Evolutionary conservation across 2,113 vertebrate species (phyloP).

Genomic region (Pachypanchax playfairii): DNA sequence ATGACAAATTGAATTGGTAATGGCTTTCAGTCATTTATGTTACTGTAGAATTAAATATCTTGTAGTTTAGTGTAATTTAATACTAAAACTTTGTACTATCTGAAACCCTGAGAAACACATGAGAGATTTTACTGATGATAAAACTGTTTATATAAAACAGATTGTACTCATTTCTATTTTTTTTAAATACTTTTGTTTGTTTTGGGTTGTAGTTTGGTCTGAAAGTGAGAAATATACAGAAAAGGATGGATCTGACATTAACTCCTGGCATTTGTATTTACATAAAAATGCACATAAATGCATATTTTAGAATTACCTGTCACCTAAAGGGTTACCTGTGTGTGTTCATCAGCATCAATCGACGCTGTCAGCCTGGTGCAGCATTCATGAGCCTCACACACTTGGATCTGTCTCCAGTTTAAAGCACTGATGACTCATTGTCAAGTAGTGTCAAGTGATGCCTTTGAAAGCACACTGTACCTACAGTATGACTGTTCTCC

Average conservation of each 20-base stretch:
- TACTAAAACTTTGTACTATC: too few relatives aligned
- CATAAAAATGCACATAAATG: background rate
- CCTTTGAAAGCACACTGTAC: slow-evolving; percentile 30
- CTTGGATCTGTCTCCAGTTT: slow-evolving; percentile 29
- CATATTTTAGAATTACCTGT: too few relatives aligned
- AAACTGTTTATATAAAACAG: background rate
- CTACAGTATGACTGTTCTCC: slow-evolving; percentile 13
- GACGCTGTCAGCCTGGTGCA: background rate
- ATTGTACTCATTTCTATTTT: background rate
- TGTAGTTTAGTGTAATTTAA: background rate
- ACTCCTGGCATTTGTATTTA: background rate
- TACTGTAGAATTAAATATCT: too few relatives aligned
- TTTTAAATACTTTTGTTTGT: background rate
- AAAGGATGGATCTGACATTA: background rate
- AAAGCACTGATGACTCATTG: slow-evolving; percentile 43
- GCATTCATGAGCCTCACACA: slow-evolving; percentile 6
- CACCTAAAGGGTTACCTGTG: too few relatives aligned
- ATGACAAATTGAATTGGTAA: background rate
- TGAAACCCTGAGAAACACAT: too few relatives aligned
- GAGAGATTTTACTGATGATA: background rate
- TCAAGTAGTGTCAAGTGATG: slow-evolving; percentile 23
- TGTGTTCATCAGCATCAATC: too few relatives aligned
- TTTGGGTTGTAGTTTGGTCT: background rate
- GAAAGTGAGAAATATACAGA: background rate
- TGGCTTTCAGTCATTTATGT: background rate